These are phyloP conservation scores for Zosterops japonicus DNA, from an alignment of 2,113 vertebrate species.

Conservation along the genomic window DNA sequence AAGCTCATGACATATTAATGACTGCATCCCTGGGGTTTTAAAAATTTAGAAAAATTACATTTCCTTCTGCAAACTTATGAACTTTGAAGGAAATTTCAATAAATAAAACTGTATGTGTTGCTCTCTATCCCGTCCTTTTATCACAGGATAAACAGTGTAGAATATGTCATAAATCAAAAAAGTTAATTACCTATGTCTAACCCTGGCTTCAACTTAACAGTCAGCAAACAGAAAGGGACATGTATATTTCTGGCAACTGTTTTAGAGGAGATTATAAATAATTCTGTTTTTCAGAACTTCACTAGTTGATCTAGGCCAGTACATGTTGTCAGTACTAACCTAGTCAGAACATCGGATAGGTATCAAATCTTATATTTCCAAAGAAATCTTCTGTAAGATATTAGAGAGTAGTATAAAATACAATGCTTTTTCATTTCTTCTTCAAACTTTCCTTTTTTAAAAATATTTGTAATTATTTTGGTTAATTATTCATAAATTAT, in stretches of 20 bases:
- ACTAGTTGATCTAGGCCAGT: background rate
- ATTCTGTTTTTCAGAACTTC: background rate
- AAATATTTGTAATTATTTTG: background rate
- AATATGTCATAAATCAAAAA: background rate
- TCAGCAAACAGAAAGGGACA: background rate
- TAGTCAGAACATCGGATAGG: background rate
- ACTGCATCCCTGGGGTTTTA: background rate
- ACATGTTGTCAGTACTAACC: background rate
- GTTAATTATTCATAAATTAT: background rate
- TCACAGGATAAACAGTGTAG: background rate
- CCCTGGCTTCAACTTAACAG: background rate
- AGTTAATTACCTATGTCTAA: background rate
- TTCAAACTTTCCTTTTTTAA: background rate
- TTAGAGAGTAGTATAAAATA: background rate
- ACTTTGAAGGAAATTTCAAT: background rate
- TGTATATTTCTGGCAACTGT: background rate
- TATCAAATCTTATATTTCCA: background rate
- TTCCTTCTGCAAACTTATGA: background rate
- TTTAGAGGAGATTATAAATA: background rate
- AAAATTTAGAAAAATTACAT: background rate
- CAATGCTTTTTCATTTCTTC: background rate
- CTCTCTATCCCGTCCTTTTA: background rate
- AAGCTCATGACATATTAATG: background rate
- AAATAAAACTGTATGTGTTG: background rate
- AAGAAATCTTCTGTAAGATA: background rate